Conservation (phyloP, 2,113 vertebrate species). For the Heteronetta atricapilla region DNA sequence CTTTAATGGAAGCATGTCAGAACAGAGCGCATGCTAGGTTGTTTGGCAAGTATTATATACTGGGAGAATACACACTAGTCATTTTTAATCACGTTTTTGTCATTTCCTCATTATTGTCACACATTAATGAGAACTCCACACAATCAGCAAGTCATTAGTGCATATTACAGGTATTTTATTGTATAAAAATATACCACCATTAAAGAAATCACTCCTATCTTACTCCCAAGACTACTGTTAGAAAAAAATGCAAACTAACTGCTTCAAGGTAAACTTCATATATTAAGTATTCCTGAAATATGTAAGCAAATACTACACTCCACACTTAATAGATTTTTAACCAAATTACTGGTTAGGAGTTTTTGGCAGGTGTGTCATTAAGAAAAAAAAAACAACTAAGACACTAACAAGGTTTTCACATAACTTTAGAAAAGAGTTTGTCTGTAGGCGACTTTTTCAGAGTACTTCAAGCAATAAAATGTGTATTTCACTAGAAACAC, state of each 20-base stretch:
- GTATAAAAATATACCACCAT: neutral
- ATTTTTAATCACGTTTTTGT: neutral
- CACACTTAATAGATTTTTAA: neutral
- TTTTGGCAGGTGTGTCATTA: neutral
- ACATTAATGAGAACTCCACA: neutral
- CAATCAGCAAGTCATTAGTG: neutral
- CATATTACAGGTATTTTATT: neutral
- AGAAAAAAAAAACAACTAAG: neutral
- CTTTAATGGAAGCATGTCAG: neutral
- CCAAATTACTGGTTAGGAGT: neutral
- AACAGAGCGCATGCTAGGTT: fast-evolving
- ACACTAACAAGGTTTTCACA: neutral
- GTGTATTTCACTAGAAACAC: neutral
- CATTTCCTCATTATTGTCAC: neutral
- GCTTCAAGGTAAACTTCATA: neutral
- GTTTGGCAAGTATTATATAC: neutral
- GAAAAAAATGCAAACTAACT: neutral
- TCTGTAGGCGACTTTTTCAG: neutral
- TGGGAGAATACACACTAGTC: neutral
- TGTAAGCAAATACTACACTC: neutral
- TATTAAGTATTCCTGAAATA: neutral
- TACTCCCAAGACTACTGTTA: neutral
- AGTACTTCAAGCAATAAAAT: neutral
- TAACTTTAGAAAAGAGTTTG: neutral
- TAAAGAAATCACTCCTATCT: neutral